Percentiles rank a stretch among this genome's conserved stretches.
Conservation (phyloP, 2,113 vertebrate genomes). For the Sebastes schlegelii region DNA sequence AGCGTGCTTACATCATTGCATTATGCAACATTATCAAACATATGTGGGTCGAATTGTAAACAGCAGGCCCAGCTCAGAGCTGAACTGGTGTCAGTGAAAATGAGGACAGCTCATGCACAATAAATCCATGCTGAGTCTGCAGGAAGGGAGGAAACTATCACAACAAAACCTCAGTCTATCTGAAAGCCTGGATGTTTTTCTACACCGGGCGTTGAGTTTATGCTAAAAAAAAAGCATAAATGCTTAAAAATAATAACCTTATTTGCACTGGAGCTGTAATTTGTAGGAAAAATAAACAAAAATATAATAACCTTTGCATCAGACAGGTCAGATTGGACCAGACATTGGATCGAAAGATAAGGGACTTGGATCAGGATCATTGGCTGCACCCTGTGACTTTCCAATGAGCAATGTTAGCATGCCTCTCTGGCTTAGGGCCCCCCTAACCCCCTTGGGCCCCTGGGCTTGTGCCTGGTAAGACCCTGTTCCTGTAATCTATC, state of each 20-base stretch:
- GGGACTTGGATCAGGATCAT: background rate
- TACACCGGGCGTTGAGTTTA: background rate
- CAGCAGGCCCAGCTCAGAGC: background rate
- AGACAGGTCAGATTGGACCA: background rate
- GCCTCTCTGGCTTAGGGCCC: background rate
- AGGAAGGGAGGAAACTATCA: slow-evolving; percentile 21
- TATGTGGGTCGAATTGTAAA: slow-evolving; percentile 25
- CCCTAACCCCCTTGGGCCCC: too few relatives aligned
- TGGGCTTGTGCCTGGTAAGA: background rate
- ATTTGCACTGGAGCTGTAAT: background rate
- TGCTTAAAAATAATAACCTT: background rate
- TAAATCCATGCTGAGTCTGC: slow-evolving; percentile 25
- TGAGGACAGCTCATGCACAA: slow-evolving; percentile 15
- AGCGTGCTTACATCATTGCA: slow-evolving; percentile 20
- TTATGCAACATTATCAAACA: slow-evolving; percentile 49
- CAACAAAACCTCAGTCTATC: background rate
- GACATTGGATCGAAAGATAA: background rate
- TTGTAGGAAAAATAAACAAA: background rate
- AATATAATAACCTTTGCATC: background rate
- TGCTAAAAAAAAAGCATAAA: background rate
- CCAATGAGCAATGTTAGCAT: background rate
- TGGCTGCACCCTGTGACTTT: background rate
- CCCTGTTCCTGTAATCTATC: background rate
- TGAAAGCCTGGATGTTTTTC: background rate
- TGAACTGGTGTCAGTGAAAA: slow-evolving; percentile 17